phyloP scores from a whole-genome alignment of 2,797 vertebrate genomes.

The Gila robusta region DNA sequence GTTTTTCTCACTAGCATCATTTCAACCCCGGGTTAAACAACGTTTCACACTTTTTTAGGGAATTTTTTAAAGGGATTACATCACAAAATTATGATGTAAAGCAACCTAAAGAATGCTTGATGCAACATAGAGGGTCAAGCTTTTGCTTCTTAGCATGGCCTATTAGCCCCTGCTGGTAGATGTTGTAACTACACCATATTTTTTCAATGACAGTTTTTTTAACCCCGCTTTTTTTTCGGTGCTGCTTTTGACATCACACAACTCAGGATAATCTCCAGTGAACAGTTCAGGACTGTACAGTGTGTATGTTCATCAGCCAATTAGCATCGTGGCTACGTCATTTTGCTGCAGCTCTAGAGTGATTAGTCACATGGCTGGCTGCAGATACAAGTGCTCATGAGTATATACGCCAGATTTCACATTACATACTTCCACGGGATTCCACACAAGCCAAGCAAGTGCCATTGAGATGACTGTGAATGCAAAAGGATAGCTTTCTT shows the following conservation, averaged over 20 bases:
- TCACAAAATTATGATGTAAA: neutral
- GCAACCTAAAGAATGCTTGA: neutral
- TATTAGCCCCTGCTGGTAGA: neutral
- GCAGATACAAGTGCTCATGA: neutral
- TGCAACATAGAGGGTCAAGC: neutral
- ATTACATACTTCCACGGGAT: neutral
- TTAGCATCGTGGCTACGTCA: neutral
- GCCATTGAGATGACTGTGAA: neutral
- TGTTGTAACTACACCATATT: conserved; percentile 1
- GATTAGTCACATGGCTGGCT: conserved; percentile 11
- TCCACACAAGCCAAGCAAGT: neutral
- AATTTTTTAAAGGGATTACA: neutral
- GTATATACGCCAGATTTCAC: neutral
- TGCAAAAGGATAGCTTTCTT: neutral
- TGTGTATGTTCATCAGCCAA: neutral
- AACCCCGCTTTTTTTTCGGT: neutral
- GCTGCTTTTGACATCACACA: neutral
- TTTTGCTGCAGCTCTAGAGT: neutral
- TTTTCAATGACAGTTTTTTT: neutral
- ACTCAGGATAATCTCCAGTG: neutral
- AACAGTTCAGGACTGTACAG: neutral
- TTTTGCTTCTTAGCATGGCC: neutral
- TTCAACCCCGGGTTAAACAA: neutral
- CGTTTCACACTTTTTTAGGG: neutral
- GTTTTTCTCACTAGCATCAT: neutral